Base-by-base conservation (phyloP, 2,888 invertebrate species). In the Orthosia incerta region DNA sequence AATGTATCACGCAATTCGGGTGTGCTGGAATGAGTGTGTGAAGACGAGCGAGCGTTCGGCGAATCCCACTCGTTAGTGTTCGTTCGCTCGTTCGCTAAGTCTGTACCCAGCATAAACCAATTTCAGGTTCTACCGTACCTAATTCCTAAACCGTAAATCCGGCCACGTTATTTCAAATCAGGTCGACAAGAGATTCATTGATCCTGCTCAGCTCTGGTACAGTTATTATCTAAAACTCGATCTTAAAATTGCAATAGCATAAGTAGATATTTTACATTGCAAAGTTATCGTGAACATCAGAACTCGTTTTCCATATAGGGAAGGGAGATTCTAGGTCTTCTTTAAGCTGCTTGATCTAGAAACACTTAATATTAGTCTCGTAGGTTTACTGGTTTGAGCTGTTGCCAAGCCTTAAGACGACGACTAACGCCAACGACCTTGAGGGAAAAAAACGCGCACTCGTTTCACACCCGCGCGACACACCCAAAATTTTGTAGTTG, bases 201-300 rank as follows among this genome's bases (percentile, higher is more conserved):
- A 80, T 80, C 73, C 82, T 67, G 74, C 45, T 79, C 68, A 20
- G 67, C 59, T 70, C 67, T 7, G n/a, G 46, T 48, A 81, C 83
- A 77, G 69, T 67, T 70, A 71, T 85, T 76, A 85, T 85, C 75
- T 76, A 55, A 65, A 77, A 78, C 74, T 73, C 63, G 74, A 79
- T 85, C 75, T 77, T 74, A 68, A 79, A 83, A 78, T 74, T 69
- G 71, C 75, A 67, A 68, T 75, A 74, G 74, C 56, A 64, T 84
- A 85, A 83, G 76, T 70, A 79, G 61, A 69, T 76, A 68, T 72
- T 72, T 85, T 85, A 76, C 79, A 85, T 84, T 84, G 82, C 82
- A 82, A 81, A 81, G 71, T 60, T 73, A 59, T 65, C 67, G 46
- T 71, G 74, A 31, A 71, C 71, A 70, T 59, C 13, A 59, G 45